Percentiles rank a stretch among this genome's conserved stretches.
Conservation (phyloP, 2,797 vertebrate species). For the Cryptoblepharus egeriae region DNA sequence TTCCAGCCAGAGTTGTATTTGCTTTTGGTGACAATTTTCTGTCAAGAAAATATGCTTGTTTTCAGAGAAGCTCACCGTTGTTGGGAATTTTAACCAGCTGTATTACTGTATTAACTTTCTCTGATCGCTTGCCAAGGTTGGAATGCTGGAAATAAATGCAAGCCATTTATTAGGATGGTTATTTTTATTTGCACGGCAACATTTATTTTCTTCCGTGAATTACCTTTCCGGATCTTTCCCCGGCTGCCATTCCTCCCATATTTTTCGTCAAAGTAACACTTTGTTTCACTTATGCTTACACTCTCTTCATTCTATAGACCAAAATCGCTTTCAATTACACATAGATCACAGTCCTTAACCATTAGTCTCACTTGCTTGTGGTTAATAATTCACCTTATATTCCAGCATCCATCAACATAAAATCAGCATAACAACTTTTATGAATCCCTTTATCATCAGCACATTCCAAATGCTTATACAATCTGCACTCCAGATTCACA, state of each 20-base stretch:
- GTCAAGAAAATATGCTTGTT: slow-evolving; percentile 7
- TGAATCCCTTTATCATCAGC: slow-evolving; percentile 81
- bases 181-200: slow-evolving; percentile 51
- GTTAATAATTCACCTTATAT: slow-evolving; percentile 82
- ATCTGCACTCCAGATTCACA: slow-evolving; percentile 75
- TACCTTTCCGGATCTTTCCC: slow-evolving; percentile 51
- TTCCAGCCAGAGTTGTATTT: not conserved
- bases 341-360: slow-evolving; percentile 78
- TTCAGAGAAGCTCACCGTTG: not conserved
- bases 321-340: slow-evolving; percentile 77
- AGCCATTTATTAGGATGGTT: slow-evolving; percentile 67
- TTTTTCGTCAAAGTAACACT: slow-evolving; percentile 71
- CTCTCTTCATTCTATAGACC: slow-evolving; percentile 73
- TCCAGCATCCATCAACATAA: slow-evolving; percentile 82
- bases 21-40: not conserved
- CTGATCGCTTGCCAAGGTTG: slow-evolving; percentile 54
- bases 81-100: slow-evolving; percentile 18
- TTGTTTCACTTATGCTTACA: slow-evolving; percentile 72
- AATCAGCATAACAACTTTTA: slow-evolving; percentile 83
- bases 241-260: slow-evolving; percentile 67
- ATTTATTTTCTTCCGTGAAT: slow-evolving; percentile 60
- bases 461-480: slow-evolving; percentile 80
- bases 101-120: slow-evolving; percentile 51
- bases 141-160: slow-evolving; percentile 63
- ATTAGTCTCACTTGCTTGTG: slow-evolving; percentile 80